Conservation (phyloP, 2,113 vertebrate species). For the Chaetorhynchus papuensis region DNA sequence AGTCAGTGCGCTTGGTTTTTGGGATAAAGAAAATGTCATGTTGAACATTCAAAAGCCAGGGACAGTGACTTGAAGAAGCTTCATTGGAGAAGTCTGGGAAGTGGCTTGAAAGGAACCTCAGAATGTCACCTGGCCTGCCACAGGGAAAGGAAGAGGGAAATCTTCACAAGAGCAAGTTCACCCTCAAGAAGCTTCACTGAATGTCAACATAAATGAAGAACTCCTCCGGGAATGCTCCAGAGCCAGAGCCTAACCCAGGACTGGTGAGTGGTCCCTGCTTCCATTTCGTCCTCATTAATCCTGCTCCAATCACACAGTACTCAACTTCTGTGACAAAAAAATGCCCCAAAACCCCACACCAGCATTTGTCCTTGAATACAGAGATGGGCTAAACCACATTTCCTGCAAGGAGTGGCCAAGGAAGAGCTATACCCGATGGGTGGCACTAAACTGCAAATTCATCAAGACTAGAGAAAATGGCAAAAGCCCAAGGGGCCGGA, state of each 20-base stretch:
- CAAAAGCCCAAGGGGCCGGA: not conserved
- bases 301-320: not conserved
- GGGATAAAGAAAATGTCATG: not conserved
- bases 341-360: accelerated
- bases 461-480: not conserved
- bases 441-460: not conserved
- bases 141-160: not conserved
- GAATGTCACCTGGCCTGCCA: not conserved
- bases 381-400: not conserved
- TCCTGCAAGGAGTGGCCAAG: not conserved
- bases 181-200: not conserved
- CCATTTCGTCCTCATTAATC: not conserved
- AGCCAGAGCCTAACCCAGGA: not conserved
- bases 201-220: not conserved
- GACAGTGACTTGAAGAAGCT: not conserved
- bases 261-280: not conserved
- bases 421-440: not conserved
- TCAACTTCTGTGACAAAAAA: not conserved
- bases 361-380: not conserved
- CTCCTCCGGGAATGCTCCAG: accelerated
- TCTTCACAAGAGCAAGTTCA: not conserved
- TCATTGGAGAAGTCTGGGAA: not conserved
- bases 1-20: not conserved
- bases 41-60: accelerated
- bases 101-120: not conserved